Evolutionary conservation across 1,140 invertebrate species (phyloP), one percentile per base, ranked within the genome.

Genomic region (Drosophila ambigua): DNA sequence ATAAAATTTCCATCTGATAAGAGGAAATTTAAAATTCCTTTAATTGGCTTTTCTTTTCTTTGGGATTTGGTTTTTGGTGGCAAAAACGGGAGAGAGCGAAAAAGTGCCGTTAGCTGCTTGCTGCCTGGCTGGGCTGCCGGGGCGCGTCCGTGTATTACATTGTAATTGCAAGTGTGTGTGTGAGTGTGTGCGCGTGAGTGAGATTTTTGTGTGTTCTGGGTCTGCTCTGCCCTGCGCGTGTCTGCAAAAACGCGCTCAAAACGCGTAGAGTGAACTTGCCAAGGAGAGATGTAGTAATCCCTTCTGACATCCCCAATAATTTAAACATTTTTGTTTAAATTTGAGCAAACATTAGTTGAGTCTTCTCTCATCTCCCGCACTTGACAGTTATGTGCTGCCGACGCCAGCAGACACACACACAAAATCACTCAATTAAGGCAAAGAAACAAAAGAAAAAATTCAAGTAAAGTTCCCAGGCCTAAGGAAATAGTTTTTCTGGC

Each of bases 61-160:
- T 59, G 45, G 44, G 43, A 68, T 68, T 69, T 48, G 16, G 49
- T 69, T 69, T 68, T 71, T 71, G 65, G 45, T 71, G 67, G 67
- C 64, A 69, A 69, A 54, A 61, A 26, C 50, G 39, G 63, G 44
- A 49, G 55, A 59, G 55, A 39, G 41, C 16, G 54, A 60, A 73
- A 75, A 78, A 82, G 63, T 75, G 79, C 79, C 71, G 76, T 83
- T 84, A 80, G 77, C 80, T 72, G 51, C 52, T 58, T 28, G 35
- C 57, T 41, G 68, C 63, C 55, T 57, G 55, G 57, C 35, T 58
- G 28, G 28, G 24, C 57, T 41, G 68, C 68, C 55, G 55, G 65
- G 65, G 46, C 72, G 72, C 69, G 60, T 75, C 72, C 62, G 63
- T 75, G 44, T 75, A 74, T 67, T 58, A 75, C 72, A 74, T 44